Base-by-base conservation (phyloP, 2,797 vertebrate species). In the Schizothorax lantsangensis region DNA sequence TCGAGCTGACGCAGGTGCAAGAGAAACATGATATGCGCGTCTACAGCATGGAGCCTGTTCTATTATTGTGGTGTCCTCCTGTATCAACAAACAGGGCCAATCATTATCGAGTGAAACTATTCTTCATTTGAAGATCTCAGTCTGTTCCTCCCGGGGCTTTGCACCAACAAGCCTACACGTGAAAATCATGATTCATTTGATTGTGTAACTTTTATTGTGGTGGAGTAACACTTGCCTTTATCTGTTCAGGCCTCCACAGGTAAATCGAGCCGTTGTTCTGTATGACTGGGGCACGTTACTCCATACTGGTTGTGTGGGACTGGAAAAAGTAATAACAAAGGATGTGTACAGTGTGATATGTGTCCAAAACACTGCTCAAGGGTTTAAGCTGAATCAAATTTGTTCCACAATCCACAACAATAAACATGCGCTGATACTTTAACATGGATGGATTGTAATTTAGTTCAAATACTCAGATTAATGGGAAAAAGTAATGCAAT, bases 181-280 rank as follows among this genome's bases (percentile, higher is more conserved):
- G 45, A 84, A 81, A 43, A 87, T 59, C 75, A 54, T 85, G 83
- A 87, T 83, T 87, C 83, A 81, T 43, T 71, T 26, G 59, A 84
- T 85, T 87, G 86, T 87, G 47, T 87, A 85, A 87, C 79, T 87
- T 87, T 59, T 78, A 79, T 52, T 73, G 81, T 89, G 83, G 43
- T 71, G 73, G 66, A 79, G 54, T 62, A 73, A 80, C 71, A 74
- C 84, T 79, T 45, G 84, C 77, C 74, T 86, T 71, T 26, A 64
- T 40, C 81, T 57, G 84, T 86, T 79, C 82, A 73, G 74, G 19
- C 80, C 87, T 86, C 84, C 80, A 86, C 87, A 45, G 74, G 54
- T 49, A 66, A 82, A 74, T 80, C 79, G 33, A 87, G 80, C 26
- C 5, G 30, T 75, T 30, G 84, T 83, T 43, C 81, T 79, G 49